Base-by-base conservation (phyloP, 2,113 vertebrate species). In the Hippocampus zosterae region DNA sequence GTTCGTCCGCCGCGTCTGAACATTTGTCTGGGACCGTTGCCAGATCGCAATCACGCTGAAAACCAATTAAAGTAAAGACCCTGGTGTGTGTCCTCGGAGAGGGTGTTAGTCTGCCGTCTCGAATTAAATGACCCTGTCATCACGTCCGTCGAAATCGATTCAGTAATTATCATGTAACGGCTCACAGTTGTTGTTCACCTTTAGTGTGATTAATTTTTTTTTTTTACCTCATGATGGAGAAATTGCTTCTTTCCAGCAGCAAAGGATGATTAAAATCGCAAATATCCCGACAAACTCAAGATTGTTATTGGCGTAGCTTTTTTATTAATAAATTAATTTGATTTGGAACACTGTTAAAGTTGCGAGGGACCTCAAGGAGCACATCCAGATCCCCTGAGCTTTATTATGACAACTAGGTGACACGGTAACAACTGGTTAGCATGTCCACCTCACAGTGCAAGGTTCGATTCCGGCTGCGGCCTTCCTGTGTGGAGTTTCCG, bases 31-130 rank as follows among this genome's bases (percentile, higher is more conserved):
- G 78, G 84, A 88, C 21, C 19, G 70, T 53, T 67, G 83, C 90
- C 88, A 91, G 76, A 87, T 78, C 69, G 80, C 84, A 88, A 88
- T 91, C 82, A 89, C 76, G 68, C 23, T 27, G 76, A 65, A 73
- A 75, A 80, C 75, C 78, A 73, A 67, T 91, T 85, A 85, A 76
- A 84, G n/a, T n/a, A 68, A 73, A 77, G 65, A 71, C 62, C 75
- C 81, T 33, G 59, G 68, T 73, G 66, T 69, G 60, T 71, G 46
- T 70, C 71, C 70, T 72, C 70, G 41, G 27, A 70, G 73, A 69
- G 27, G 46, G 56, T 67, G 73, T 80, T 81, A 81, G 74, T 74
- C 75, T 62, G 60, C 9, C n/a, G 6, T 65, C 56, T 78, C 79
- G 74, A 18, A 27, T 46, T 65, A 11, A 65, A 65, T 46, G 42